These are phyloP conservation scores for Chiloscyllium plagiosum DNA, from an alignment of 2,113 vertebrate genomes.

Conservation along the genomic window DNA sequence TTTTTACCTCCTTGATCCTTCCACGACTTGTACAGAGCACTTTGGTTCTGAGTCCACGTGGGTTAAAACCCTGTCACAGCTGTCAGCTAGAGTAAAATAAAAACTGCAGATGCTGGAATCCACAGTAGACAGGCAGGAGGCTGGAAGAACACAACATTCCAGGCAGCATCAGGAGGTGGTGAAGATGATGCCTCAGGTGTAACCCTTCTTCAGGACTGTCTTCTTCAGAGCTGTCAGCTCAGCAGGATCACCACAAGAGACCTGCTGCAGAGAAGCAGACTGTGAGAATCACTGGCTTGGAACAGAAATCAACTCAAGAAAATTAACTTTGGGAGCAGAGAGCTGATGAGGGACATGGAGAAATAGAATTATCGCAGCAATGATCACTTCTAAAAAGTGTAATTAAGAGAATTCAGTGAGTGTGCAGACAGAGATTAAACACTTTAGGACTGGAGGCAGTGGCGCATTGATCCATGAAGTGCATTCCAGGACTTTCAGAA, in stretches of 20 bases:
- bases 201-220: too few species aligned
- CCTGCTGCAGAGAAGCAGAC: too few species aligned
- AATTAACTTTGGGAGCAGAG: background rate
- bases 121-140: too few species aligned
- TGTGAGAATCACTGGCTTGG: background rate
- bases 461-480: conserved; percentile 35
- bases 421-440: conserved; percentile 34
- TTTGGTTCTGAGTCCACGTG: background rate
- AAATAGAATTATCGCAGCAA: conserved; percentile 14
- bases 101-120: too few species aligned
- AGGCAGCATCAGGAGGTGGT: too few species aligned
- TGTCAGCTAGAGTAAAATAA: too few species aligned
- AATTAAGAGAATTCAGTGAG: conserved; percentile 24
- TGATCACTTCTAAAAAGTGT: conserved; percentile 33
- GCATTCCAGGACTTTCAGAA: background rate
- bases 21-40: too few species aligned
- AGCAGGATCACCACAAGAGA: background rate
- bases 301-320: background rate
- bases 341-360: background rate
- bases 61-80: too few species aligned
- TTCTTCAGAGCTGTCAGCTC: too few species aligned
- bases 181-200: too few species aligned
- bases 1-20: too few species aligned
- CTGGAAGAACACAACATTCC: too few species aligned
- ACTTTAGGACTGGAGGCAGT: conserved; percentile 6